Conservation (phyloP, 2,888 invertebrate genomes). For the Erebia palarica region DNA sequence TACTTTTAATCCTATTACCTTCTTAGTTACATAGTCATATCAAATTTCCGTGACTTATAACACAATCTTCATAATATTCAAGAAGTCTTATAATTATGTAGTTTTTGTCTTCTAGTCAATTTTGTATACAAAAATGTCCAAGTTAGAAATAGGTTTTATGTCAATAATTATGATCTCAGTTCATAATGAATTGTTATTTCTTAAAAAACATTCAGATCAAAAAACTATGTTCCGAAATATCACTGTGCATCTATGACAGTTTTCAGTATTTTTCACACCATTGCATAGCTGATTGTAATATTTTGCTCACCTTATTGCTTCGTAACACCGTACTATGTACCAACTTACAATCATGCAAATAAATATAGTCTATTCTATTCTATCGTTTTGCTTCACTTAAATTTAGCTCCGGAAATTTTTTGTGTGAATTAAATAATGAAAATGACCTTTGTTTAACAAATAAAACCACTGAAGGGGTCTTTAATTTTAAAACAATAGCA, state of each 20-base stretch:
- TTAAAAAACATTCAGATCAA: no score
- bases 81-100: background rate
- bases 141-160: background rate
- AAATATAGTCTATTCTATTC: background rate
- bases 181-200: no score
- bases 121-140: background rate
- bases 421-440: background rate
- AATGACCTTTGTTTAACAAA: background rate
- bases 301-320: no score
- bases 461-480: background rate
- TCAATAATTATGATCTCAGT: background rate
- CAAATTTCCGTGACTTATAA: background rate
- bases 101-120: no score
- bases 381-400: no score
- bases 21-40: conserved; percentile 9
- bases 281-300: no score
- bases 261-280: no score
- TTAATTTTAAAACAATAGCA: background rate
- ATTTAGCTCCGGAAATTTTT: background rate
- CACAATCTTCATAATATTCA: background rate
- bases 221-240: no score
- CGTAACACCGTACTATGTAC: no score
- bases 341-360: background rate
- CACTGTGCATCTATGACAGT: no score
- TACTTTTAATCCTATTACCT: conserved; percentile 10